A percentile compares a stretch with the other conserved stretches of the same genome.
These are phyloP conservation scores for Phymatocera aterrima DNA, from an alignment of 2,888 invertebrate genomes.

Conservation along the genomic window DNA sequence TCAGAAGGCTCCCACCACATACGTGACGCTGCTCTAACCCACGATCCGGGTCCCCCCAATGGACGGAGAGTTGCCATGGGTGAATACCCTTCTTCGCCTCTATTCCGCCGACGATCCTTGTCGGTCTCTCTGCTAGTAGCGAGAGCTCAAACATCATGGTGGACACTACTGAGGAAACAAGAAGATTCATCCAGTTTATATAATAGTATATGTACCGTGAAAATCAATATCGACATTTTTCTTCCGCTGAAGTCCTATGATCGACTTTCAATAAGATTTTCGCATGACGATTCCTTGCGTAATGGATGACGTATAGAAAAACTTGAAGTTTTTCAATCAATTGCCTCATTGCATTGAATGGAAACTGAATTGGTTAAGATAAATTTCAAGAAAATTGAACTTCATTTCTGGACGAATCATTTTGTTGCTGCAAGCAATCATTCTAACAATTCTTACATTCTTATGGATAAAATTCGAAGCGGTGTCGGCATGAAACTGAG, in stretches of 20 bases:
- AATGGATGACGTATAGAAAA: background rate
- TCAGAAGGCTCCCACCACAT: constrained; percentile 75
- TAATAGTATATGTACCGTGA: background rate
- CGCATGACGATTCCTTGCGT: no score
- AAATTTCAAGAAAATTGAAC: background rate
- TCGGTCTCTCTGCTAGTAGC: constrained; percentile 62
- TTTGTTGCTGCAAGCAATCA: background rate
- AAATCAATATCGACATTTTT: background rate
- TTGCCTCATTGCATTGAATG: background rate
- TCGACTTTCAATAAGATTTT: background rate
- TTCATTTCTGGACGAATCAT: background rate
- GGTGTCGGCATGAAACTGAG: background rate
- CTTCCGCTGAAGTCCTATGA: background rate
- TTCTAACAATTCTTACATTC: background rate
- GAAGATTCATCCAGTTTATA: no score
- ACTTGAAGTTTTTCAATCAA: background rate
- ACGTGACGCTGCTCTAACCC: constrained; percentile 69
- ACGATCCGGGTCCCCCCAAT: constrained; percentile 63
- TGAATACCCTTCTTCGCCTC: constrained; percentile 73
- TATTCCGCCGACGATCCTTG: constrained; percentile 66
- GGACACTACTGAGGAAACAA: background rate
- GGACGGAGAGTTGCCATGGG: constrained; percentile 76
- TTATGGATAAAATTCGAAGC: background rate
- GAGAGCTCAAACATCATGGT: constrained; percentile 34
- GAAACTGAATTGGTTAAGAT: background rate